Evolutionary conservation across 2,113 vertebrate species (phyloP), one percentile per base, ranked within the genome.

Genomic region (Syrmaticus mikado): DNA sequence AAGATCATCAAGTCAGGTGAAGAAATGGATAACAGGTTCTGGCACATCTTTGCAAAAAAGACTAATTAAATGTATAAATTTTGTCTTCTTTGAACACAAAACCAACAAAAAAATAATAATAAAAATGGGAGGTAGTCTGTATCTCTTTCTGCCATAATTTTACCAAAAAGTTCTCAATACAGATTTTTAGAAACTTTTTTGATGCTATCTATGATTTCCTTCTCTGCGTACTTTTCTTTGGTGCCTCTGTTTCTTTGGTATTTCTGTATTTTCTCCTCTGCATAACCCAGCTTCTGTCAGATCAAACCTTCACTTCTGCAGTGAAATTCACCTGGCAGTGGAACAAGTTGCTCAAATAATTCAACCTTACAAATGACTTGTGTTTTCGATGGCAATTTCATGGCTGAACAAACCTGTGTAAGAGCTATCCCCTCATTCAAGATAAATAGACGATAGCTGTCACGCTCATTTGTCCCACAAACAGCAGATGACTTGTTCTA

Each of bases 291-390:
- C 38, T 87, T 57, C 43, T 45, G 6, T 36, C 11, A 1, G 71
- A 71, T 16, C 38, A 55, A 8, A 34, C 19, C 11, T 28, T 57
- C n/a, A 1, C 0, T 10, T 52, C 55, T 32, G 50, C 1, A 0
- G 28, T 53, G 73, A 36, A 25, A 40, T 75, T 85, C 50, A 76
- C 64, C 53, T 2, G 0, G 13, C 68, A 77, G 53, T n/a, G 24
- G 24, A 76, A 77, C 15, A 43, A 36, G 68, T 34, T 46, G 74
- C 28, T 89, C 2, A 0, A 1, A 1, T 82, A 55, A 74, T 78
- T 78, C 85, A 34, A 2, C 11, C 8, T 66, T 61, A 45, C 32
- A 60, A 72, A 70, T 36, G 38, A 28, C 40, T 70, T 64, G 41
- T 76, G 75, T 10, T 88, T 60, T 68, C 43, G 38, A 46, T 25